These are phyloP conservation scores for Lydus trimaculatus DNA, from an alignment of 2,888 invertebrate genomes.

Conservation along the genomic window DNA sequence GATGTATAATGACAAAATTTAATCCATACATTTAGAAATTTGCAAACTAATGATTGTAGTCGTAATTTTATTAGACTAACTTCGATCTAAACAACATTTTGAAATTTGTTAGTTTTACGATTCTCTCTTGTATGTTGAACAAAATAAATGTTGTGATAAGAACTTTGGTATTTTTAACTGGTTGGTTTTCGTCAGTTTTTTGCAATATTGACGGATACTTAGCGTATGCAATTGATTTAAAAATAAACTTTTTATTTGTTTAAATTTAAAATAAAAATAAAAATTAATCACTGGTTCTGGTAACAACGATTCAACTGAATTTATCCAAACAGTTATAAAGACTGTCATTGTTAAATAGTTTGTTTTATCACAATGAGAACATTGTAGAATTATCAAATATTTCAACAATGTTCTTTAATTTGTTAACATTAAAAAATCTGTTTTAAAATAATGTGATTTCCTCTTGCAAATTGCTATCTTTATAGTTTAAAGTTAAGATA, in stretches of 20 bases:
- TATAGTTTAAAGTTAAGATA: background rate
- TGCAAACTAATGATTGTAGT: no score
- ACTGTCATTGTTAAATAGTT: conserved; percentile 1
- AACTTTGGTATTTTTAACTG: no score
- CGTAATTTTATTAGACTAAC: no score
- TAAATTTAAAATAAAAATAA: background rate
- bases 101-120: no score
- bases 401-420: background rate
- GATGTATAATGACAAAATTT: no score
- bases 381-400: conserved; percentile 1
- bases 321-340: background rate
- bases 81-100: no score
- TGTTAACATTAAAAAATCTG: background rate
- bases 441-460: background rate
- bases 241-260: background rate
- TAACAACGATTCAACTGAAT: background rate
- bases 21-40: no score
- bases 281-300: background rate
- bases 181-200: no score
- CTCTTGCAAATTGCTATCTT: background rate
- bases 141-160: no score
- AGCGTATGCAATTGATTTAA: background rate
- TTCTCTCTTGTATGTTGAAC: no score
- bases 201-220: no score
- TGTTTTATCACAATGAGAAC: background rate